Evolutionary conservation across 2,888 invertebrate species (phyloP), one percentile per base, ranked within the genome.

Genomic region (Danaus chrysippus): DNA sequence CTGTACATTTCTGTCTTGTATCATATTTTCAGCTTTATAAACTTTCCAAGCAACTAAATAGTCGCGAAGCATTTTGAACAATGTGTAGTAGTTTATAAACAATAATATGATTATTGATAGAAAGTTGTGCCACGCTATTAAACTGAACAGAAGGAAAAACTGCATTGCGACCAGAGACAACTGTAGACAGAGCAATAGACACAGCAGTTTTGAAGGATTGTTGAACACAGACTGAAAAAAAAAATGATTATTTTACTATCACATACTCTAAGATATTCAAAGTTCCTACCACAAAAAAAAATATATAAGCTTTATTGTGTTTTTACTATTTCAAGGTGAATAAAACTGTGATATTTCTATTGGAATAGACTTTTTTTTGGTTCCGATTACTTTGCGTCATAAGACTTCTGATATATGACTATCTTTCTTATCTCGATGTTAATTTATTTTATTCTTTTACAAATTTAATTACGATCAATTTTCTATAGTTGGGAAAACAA

Each of bases 81-180:
- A 92, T 0, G 97, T 96, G 76, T 96, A 96, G 85, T 98, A 98
- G 84, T 98, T 98, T 68, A 96, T 96, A 77, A 98, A 95, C 43
- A 98, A 92, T 55, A 99, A 91, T 64, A 98, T 92, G 6, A 96
- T 94, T 73, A 98, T 92, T 1, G 98, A 96, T 55, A 98, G 83
- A 65, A 98, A 94, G 80, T 97, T 96, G 87, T 98, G 96, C 99
- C 99, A 99, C 72, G 97, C 96, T 46, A 94, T 92, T 13, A 95
- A 94, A 68, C 95, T 93, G 72, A 96, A 92, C 11, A 99, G 87
- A 42, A 97, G 91, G 59, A 95, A 93, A 63, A 99, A 91, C 84
- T 98, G 96, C 55, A 95, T 92, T 0, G 95, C 81, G 55, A 98
- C 94, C 34, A 96, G 85, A 0, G 93, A 84, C 1, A 94, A 83